These are phyloP conservation scores for Caenorhabditis sinica DNA, from an alignment of 2,888 invertebrate species.

Conservation along the genomic window DNA sequence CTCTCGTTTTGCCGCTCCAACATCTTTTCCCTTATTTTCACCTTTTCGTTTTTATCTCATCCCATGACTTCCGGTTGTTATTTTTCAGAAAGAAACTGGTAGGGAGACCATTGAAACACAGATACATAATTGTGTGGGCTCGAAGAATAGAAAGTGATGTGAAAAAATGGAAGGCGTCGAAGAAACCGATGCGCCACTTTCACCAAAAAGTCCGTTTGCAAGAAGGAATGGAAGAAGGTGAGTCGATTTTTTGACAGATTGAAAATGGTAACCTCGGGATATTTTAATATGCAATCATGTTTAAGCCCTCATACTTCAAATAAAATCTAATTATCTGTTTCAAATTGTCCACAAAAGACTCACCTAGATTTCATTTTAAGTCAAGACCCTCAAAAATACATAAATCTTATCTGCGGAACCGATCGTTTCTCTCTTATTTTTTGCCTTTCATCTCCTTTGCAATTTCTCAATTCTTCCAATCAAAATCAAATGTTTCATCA, in stretches of 20 bases:
- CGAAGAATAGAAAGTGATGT: slow-evolving; percentile 46
- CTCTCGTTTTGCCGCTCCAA: too few species aligned
- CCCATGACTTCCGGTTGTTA: slow-evolving; percentile 24
- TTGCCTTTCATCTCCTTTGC: slow-evolving; percentile 20
- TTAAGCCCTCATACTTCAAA: too few species aligned
- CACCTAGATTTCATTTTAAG: neutral
- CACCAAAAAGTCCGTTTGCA: slow-evolving; percentile 57
- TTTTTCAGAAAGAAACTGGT: slow-evolving; percentile 23
- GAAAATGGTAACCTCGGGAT: too few species aligned
- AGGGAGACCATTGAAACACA: neutral
- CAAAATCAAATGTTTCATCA: slow-evolving; percentile 58
- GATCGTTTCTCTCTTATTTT: slow-evolving; percentile 25
- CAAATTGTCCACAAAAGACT: too few species aligned
- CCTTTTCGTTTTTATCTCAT: neutral
- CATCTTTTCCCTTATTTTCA: neutral
- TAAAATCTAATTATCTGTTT: too few species aligned
- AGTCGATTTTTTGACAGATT: neutral
- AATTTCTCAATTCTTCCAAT: slow-evolving; percentile 18
- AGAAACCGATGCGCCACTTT: slow-evolving; percentile 52
- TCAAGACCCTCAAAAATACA: neutral
- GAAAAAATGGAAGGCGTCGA: slow-evolving; percentile 59
- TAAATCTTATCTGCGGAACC: slow-evolving; percentile 4
- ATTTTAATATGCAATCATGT: too few species aligned
- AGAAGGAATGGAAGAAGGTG: slow-evolving; percentile 58
- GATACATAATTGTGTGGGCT: neutral